Conservation (phyloP, 2,888 invertebrate genomes). For the Drosophila greeni region DNA sequence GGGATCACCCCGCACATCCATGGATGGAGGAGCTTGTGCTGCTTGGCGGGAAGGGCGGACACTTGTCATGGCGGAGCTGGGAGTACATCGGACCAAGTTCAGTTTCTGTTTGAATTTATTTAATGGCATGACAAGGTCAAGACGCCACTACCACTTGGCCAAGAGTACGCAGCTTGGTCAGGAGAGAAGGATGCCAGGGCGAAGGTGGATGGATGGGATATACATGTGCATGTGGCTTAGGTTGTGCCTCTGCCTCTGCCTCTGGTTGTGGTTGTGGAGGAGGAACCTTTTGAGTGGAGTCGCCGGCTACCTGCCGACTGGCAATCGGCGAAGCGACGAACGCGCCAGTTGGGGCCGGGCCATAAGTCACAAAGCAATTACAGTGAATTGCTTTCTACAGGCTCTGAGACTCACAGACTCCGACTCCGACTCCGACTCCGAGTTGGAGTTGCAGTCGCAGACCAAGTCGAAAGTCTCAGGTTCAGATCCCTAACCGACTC, state of each 20-base stretch:
- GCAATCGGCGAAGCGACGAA: conserved; percentile 52
- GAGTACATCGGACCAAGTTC: conserved; percentile 47
- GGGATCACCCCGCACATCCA: conserved; percentile 27
- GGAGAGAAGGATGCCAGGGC: background rate
- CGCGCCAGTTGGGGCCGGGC: conserved; percentile 69
- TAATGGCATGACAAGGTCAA: conserved; percentile 75
- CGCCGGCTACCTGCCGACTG: conserved; percentile 54
- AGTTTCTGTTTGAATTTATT: conserved; percentile 72
- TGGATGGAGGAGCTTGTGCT: no score
- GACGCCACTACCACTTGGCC: conserved; percentile 60
- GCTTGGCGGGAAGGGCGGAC: conserved; percentile 47
- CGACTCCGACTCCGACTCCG: conserved; percentile 5
- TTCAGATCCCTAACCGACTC: conserved; percentile 3
- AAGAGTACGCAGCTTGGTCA: conserved; percentile 31
- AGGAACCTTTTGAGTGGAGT: conserved; percentile 28
- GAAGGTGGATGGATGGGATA: background rate
- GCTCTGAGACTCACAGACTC: conserved; percentile 4
- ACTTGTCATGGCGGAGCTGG: conserved; percentile 54
- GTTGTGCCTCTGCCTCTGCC: background rate
- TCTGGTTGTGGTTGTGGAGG: no score
- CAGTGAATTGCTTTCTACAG: conserved; percentile 72
- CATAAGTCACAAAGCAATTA: conserved; percentile 77
- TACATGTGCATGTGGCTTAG: background rate
- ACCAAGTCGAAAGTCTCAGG: conserved; percentile 14
- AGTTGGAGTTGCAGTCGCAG: conserved; percentile 21